Conservation (phyloP, 2,888 invertebrate species). For the Baronia brevicornis region DNA sequence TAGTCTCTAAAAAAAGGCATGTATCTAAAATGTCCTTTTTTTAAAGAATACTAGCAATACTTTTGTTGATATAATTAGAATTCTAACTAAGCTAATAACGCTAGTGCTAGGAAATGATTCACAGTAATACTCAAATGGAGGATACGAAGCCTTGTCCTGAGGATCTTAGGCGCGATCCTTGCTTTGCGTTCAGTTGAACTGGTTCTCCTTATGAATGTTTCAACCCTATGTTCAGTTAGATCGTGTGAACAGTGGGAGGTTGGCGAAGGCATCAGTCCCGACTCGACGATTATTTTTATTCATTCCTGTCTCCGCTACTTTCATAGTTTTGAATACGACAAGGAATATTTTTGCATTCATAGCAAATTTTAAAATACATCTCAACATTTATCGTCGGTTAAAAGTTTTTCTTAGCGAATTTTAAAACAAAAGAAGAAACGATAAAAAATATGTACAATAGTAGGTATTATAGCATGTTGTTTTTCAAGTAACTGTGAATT, state of each 20-base stretch:
- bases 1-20: too few species aligned
- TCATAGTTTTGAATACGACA: slow-evolving; percentile 23
- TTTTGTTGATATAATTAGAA: too few species aligned
- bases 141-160: too few species aligned
- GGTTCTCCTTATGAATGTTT: slow-evolving; percentile 15
- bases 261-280: slow-evolving; percentile 48
- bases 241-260: slow-evolving; percentile 56
- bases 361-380: slow-evolving; percentile 14
- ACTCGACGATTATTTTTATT: slow-evolving; percentile 62
- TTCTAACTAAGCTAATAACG: too few species aligned
- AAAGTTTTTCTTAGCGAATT: slow-evolving; percentile 11
- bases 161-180: too few species aligned
- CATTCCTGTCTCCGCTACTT: slow-evolving; percentile 29
- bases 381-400: slow-evolving; percentile 13
- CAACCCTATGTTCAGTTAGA: slow-evolving; percentile 42
- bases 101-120: too few species aligned
- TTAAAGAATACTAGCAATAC: too few species aligned
- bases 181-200: slow-evolving; percentile 1
- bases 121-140: too few species aligned
- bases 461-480: too few species aligned
- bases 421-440: neutral
- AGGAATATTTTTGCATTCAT: slow-evolving; percentile 16
- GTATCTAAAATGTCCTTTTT: too few species aligned
- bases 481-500: too few species aligned
- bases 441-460: too few species aligned